Evolutionary conservation across 2,888 invertebrate species (phyloP).

Genomic region (Rhopalosiphum nymphaeae): DNA sequence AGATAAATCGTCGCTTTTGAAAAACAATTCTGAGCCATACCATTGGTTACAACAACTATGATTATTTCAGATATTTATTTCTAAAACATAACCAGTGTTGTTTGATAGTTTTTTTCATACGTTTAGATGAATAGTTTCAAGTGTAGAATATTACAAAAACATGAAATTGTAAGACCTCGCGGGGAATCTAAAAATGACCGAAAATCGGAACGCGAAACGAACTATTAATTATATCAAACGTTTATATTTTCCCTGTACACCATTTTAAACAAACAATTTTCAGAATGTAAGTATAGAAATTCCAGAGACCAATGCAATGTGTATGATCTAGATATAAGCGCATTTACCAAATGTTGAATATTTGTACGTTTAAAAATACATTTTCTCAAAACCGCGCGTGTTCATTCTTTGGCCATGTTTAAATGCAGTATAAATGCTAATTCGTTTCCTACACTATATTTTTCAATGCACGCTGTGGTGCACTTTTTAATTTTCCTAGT

Average conservation of each 20-base stretch:
- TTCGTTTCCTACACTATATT: not conserved
- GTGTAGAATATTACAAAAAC: not conserved
- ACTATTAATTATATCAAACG: not conserved
- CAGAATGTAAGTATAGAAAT: not conserved
- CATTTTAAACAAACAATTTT: not conserved
- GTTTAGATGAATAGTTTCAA: not conserved
- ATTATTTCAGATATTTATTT: not conserved
- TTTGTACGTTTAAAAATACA: not conserved
- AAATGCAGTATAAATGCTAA: not conserved
- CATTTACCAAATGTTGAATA: not conserved
- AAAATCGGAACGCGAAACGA: not conserved
- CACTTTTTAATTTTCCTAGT: not conserved
- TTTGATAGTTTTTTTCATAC: not conserved
- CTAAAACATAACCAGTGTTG: not conserved
- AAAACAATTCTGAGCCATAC: not conserved
- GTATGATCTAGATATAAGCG: not conserved
- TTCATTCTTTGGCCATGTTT: not conserved
- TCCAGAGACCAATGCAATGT: not conserved
- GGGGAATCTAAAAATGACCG: not conserved
- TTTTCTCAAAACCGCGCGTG: not conserved
- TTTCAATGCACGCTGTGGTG: not conserved
- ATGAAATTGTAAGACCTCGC: not conserved
- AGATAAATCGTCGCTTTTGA: not conserved
- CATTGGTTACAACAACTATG: not conserved
- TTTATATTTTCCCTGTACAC: not conserved